These are phyloP conservation scores for Rhagophthalmus giganteus DNA, from an alignment of 2,888 invertebrate species.

Conservation along the genomic window DNA sequence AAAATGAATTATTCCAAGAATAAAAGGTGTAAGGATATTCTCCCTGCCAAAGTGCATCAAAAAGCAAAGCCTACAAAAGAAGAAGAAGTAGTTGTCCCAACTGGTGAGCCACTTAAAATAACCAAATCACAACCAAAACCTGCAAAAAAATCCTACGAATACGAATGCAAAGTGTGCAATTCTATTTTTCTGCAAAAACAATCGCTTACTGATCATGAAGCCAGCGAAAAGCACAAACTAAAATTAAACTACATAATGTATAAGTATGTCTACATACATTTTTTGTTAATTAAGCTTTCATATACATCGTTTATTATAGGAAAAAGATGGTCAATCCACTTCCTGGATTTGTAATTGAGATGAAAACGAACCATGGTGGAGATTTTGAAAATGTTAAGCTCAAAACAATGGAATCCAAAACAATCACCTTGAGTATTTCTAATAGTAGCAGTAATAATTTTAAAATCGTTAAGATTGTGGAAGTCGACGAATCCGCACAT, in stretches of 20 bases:
- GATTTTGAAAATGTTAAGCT: neutral
- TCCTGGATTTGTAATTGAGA: neutral
- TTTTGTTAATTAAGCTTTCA: neutral
- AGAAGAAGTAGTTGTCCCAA: no score
- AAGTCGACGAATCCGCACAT: neutral
- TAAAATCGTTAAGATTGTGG: neutral
- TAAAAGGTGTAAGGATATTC: neutral
- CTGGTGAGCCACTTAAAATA: no score
- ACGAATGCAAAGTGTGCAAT: conserved; percentile 2
- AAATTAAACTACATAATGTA: neutral
- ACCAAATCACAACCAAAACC: neutral
- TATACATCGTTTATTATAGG: neutral
- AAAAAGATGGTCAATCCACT: neutral
- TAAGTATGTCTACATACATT: no score
- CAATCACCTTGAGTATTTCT: neutral
- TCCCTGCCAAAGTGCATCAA: neutral
- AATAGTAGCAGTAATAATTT: neutral
- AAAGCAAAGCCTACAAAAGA: neutral
- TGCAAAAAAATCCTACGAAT: neutral
- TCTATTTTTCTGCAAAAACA: neutral
- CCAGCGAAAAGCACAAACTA: neutral
- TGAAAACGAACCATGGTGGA: neutral
- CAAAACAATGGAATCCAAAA: neutral
- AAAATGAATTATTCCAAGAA: neutral
- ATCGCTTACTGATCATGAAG: neutral